phyloP scores from a whole-genome alignment of 2,888 invertebrate species.

The Cantharis nigra region DNA sequence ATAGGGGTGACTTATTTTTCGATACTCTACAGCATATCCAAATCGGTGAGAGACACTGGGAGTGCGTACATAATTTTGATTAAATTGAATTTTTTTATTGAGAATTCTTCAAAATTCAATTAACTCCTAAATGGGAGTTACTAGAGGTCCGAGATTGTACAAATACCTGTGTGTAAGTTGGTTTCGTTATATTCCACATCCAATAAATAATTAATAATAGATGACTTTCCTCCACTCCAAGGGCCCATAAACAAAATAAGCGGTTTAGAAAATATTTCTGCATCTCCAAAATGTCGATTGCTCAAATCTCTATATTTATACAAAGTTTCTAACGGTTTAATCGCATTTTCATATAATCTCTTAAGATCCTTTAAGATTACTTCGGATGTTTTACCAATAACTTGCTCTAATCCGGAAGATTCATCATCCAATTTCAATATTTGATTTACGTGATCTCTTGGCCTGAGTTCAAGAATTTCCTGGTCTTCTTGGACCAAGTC shows the following conservation, averaged over 20 bases:
- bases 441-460: conserved; percentile 79
- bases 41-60: too few species aligned
- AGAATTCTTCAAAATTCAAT: too few species aligned
- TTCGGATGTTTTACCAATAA: conserved; percentile 75
- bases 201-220: conserved; percentile 89
- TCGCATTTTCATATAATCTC: conserved; percentile 81
- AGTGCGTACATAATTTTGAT: too few species aligned
- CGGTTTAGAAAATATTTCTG: conserved; percentile 94
- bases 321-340: conserved; percentile 86
- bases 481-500: conserved; percentile 51
- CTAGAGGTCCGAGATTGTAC: too few species aligned
- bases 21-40: too few species aligned
- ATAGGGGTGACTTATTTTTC: too few species aligned
- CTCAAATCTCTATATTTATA: conserved; percentile 92
- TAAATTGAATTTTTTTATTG: too few species aligned
- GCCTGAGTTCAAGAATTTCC: conserved; percentile 75
- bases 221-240: conserved; percentile 95
- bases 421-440: conserved; percentile 80
- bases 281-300: conserved; percentile 89
- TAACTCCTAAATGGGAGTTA: too few species aligned
- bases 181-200: conserved; percentile 84
- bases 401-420: conserved; percentile 70
- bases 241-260: conserved; percentile 93
- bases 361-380: conserved; percentile 83
- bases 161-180: conserved; percentile 82